Base-by-base conservation (phyloP, 2,888 invertebrate species). In the Parnassius glacialis region DNA sequence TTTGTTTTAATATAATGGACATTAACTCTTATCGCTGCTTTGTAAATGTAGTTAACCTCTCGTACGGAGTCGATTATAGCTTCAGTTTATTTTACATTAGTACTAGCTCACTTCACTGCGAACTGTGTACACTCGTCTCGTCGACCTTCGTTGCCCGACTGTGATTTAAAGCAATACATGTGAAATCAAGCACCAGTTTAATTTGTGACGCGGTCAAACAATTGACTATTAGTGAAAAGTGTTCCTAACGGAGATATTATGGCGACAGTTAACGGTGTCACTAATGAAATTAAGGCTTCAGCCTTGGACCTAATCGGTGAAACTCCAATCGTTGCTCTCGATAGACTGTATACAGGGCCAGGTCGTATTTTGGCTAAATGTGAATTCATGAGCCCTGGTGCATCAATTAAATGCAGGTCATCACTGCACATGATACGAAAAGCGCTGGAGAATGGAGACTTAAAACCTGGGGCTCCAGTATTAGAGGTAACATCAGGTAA, bases 381-480 rank as follows among this genome's bases (percentile, higher is more conserved):
- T 74, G 90, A 91, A 70, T 90, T 85, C 64, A 90, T 89, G 89
- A 91, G 90, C 60, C 90, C 90, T 10, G 88, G 90, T 43, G 90
- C 83, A 11, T 91, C 90, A 1, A 81, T 91, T 45, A 91, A 91
- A 76, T 84, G 84, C 61, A 83, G 90, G 12, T 91, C 90, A 1
- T 83, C 90, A 0, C 67, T 90, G 54, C 75, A 82, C 64, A 90
- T 90, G 90, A 83, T 91, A 62, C 67, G 75, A 45, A 75, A 75
- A 52, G 90, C 90, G 2, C 64, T 72, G 2, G 76, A 76, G 41
- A 74, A 72, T 13, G 90, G 90, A 11, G 76, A 76, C 3, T 64
- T 91, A 52, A 78, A 81, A 59, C 87, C 88, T 3, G 87, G 87
- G 2, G 75, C 65, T 9, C 83, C 83, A 0, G 85, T 91, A 1